phyloP scores from a whole-genome alignment of 2,113 vertebrate genomes.

The Dicrurus megarhynchus region DNA sequence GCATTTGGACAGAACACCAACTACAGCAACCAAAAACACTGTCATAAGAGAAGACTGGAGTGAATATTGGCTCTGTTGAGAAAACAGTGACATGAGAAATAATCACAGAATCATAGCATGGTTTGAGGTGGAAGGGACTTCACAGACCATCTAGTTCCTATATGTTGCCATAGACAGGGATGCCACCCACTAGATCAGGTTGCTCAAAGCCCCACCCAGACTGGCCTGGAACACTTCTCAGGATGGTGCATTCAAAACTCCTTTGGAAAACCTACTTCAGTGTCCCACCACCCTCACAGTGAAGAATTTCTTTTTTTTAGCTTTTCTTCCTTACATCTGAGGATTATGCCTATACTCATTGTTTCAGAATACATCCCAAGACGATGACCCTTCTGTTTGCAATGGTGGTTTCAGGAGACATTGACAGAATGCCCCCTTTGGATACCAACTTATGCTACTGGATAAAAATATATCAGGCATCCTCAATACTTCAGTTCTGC shows the following conservation, averaged over 20 bases:
- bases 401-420: neutral
- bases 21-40: neutral
- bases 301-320: neutral
- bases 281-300: neutral
- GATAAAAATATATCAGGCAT: neutral
- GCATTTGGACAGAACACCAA: neutral
- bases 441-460: neutral
- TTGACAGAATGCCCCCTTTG: neutral
- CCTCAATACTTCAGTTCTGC: neutral
- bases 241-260: neutral
- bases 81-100: neutral
- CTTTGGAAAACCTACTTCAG: neutral
- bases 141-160: neutral
- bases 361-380: neutral
- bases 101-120: neutral
- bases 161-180: rapidly evolving
- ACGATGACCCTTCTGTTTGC: neutral
- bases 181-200: neutral
- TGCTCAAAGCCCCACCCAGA: neutral
- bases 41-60: neutral
- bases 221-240: neutral
- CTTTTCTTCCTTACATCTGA: neutral
- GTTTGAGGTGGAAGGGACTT: neutral
- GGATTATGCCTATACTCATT: neutral
- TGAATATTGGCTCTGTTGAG: neutral